phyloP scores from a whole-genome alignment of 2,113 vertebrate species.

The Chloebia gouldiae region DNA sequence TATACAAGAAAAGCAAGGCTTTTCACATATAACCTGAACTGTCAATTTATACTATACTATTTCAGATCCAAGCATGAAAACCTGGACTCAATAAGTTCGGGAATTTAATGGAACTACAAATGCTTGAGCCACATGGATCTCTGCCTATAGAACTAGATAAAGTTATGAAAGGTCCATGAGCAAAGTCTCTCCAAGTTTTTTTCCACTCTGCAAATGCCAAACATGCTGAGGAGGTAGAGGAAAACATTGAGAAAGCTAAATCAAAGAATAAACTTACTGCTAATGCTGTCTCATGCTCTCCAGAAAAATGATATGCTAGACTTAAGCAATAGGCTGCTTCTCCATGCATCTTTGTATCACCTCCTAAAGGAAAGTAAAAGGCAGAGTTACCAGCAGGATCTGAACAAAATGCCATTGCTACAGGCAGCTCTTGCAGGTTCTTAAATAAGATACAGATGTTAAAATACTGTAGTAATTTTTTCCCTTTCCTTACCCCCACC shows the following conservation, averaged over 20 bases:
- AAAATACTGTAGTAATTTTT: neutral
- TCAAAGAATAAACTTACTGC: conserved; percentile 66
- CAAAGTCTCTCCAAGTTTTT: neutral
- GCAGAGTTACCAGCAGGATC: neutral
- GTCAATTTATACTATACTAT: neutral
- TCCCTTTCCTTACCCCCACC: neutral
- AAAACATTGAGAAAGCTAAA: neutral
- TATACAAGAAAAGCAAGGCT: neutral
- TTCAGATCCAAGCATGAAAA: neutral
- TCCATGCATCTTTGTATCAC: conserved; percentile 71
- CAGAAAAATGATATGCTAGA: conserved; percentile 72
- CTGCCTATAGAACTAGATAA: neutral
- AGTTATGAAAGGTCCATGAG: neutral
- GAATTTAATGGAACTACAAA: neutral
- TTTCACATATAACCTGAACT: neutral
- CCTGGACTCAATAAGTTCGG: neutral
- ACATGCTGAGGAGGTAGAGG: neutral
- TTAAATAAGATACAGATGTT: neutral
- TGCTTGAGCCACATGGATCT: neutral
- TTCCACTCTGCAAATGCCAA: neutral
- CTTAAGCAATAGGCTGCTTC: conserved; percentile 79
- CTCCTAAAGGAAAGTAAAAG: conserved; percentile 60
- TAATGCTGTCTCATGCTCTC: conserved; percentile 71
- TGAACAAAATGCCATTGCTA: neutral
- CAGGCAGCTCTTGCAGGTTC: neutral